Evolutionary conservation across 2,113 vertebrate genomes (phyloP), one percentile per base, ranked within the genome.

Genomic region (Jacana jacana): DNA sequence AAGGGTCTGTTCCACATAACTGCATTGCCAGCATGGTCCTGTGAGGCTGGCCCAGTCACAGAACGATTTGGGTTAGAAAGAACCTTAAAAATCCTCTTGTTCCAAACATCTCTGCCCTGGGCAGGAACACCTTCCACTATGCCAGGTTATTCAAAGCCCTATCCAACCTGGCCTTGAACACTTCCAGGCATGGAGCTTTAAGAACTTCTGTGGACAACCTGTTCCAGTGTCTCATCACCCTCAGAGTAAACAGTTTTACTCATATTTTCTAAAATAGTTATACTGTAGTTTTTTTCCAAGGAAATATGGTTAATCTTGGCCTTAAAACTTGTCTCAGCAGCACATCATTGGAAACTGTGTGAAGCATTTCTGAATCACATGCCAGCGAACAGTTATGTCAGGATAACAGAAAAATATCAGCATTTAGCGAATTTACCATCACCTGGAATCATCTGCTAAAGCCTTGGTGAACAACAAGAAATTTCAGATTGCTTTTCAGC

Each of bases 271-370:
- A 69, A 93, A 96, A 96, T 35, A 85, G 81, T 81, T 95, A 70
- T 54, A 40, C 33, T 78, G 73, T 88, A 78, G 31, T 82, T 95
- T 97, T 94, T 97, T 97, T 87, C 94, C 96, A 97, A 94, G 97
- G 93, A 97, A 97, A 96, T 76, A 88, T 1, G 5, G 71, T 95
- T 93, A 89, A 81, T 68, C 42, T 86, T 75, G 73, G 39, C 60
- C 80, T 83, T 94, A 87, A 97, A 96, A 79, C 33, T 78, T 83
- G 70, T 86, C 79, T 97, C 87, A 93, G 89, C 79, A 89, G 77
- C 80, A 57, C 52, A 91, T 60, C 82, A 83, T 6, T 92, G 95
- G 94, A 96, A 97, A 95, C 31, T 86, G 20, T 85, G 70, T 77
- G 75, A 42, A 83, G 70, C 65, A 48, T 70, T 95, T 96, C 81